Percentiles rank a stretch among this genome's conserved stretches.
phyloP scores from a whole-genome alignment of 2,797 vertebrate genomes.

The Avahi laniger region DNA sequence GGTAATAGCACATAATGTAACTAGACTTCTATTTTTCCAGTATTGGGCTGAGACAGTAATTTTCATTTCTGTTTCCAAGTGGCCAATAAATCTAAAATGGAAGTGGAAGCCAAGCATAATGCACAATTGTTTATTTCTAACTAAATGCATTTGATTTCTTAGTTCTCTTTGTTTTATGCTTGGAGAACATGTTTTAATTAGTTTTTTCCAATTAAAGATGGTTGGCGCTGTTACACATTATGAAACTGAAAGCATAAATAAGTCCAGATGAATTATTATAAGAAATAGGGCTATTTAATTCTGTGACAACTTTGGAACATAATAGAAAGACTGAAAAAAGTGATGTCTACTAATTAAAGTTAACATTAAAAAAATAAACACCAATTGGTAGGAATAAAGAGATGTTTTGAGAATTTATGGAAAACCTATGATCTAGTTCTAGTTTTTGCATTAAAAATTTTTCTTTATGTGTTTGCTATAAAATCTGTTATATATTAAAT shows the following conservation, averaged over 20 bases:
- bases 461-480: not conserved
- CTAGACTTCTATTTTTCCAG: constrained; percentile 75
- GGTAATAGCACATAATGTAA: constrained; percentile 63
- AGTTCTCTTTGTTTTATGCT: constrained; percentile 75
- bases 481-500: constrained; percentile 39
- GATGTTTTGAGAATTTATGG: not conserved
- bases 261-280: constrained; percentile 62
- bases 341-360: constrained; percentile 29
- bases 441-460: not conserved
- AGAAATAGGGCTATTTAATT: constrained; percentile 63
- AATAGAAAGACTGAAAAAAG: constrained; percentile 48
- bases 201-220: constrained; percentile 50
- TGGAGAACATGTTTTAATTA: constrained; percentile 54
- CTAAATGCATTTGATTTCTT: constrained; percentile 65
- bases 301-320: constrained; percentile 47
- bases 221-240: constrained; percentile 41
- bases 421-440: constrained; percentile 24
- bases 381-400: not conserved
- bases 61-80: constrained; percentile 67
- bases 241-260: constrained; percentile 62
- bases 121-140: constrained; percentile 75
- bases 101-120: constrained; percentile 70
- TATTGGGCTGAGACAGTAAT: constrained; percentile 67
- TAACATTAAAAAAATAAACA: constrained; percentile 3
- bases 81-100: constrained; percentile 76